Conservation (phyloP, 2,888 invertebrate genomes). For the Hirtodrosophila histrioides region DNA sequence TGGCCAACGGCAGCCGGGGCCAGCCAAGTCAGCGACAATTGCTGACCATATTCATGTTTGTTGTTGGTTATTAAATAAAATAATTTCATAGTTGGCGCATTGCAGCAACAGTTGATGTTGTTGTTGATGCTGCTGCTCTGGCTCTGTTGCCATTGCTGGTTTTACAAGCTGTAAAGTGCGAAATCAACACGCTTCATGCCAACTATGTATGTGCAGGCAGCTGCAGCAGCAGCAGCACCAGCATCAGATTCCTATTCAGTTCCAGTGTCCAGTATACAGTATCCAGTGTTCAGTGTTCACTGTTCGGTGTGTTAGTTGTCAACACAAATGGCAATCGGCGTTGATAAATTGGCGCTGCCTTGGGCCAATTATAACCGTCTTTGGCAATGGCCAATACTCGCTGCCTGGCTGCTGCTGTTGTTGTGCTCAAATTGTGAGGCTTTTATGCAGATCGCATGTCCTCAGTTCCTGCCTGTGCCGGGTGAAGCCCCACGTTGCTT, state of each 20-base stretch:
- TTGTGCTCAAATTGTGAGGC: slow-evolving; percentile 46
- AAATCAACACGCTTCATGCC: slow-evolving; percentile 81
- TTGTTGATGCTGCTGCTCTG: slow-evolving; percentile 20
- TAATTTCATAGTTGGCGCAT: slow-evolving; percentile 73
- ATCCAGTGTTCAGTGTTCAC: slow-evolving; percentile 50
- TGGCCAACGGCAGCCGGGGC: slow-evolving; percentile 36
- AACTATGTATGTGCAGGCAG: slow-evolving; percentile 52
- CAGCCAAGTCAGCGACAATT: slow-evolving; percentile 53
- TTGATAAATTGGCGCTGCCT: slow-evolving; percentile 79
- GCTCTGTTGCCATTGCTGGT: slow-evolving; percentile 65
- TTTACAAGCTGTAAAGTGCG: slow-evolving; percentile 79
- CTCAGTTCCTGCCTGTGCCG: slow-evolving; percentile 55
- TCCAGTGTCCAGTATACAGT: slow-evolving; percentile 38
- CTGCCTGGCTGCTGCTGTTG: slow-evolving; percentile 29
- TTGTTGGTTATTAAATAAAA: slow-evolving; percentile 77
- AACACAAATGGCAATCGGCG: slow-evolving; percentile 79
- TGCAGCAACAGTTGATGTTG: slow-evolving; percentile 9
- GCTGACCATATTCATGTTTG: slow-evolving; percentile 66
- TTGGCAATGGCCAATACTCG: slow-evolving; percentile 60
- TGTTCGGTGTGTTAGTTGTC: slow-evolving; percentile 75
- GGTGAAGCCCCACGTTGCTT: slow-evolving; percentile 67
- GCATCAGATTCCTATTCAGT: slow-evolving; percentile 36
- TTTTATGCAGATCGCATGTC: slow-evolving; percentile 65
- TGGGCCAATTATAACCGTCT: slow-evolving; percentile 81
- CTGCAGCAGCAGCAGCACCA: slow-evolving; percentile 39